These are phyloP conservation scores for Adelognathus sp. DNA, from an alignment of 2,888 invertebrate species.

Conservation along the genomic window DNA sequence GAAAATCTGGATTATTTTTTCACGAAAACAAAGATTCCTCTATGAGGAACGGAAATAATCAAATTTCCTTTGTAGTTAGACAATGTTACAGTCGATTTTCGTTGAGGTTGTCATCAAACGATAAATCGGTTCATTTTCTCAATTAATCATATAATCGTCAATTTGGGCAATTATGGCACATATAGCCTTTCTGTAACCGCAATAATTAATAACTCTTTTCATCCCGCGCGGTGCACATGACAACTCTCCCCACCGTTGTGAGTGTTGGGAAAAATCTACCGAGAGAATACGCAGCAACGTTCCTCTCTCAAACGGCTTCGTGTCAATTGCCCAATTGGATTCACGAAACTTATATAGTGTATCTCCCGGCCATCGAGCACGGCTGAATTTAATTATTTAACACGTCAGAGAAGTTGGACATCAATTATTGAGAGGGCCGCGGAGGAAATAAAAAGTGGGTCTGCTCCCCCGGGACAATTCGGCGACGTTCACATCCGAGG, in stretches of 20 bases:
- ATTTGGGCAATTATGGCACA: too few species aligned
- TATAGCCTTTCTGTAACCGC: background rate
- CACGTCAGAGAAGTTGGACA: conserved; percentile 55
- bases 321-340: conserved; percentile 53
- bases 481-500: conserved; percentile 50
- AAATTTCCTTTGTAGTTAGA: too few species aligned
- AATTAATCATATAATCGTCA: too few species aligned
- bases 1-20: too few species aligned
- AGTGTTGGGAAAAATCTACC: background rate
- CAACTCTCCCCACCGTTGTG: background rate
- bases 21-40: too few species aligned
- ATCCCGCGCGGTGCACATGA: background rate
- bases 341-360: conserved; percentile 49
- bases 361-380: too few species aligned
- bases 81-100: too few species aligned
- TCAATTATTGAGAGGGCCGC: conserved; percentile 54
- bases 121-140: too few species aligned
- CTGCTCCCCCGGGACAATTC: conserved; percentile 53
- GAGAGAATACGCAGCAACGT: background rate
- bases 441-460: conserved; percentile 33
- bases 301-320: background rate
- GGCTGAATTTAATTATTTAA: conserved; percentile 57
- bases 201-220: background rate
- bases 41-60: too few species aligned
- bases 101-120: too few species aligned